These are phyloP conservation scores for Argentina silus DNA, from an alignment of 2,797 vertebrate genomes.

Conservation along the genomic window DNA sequence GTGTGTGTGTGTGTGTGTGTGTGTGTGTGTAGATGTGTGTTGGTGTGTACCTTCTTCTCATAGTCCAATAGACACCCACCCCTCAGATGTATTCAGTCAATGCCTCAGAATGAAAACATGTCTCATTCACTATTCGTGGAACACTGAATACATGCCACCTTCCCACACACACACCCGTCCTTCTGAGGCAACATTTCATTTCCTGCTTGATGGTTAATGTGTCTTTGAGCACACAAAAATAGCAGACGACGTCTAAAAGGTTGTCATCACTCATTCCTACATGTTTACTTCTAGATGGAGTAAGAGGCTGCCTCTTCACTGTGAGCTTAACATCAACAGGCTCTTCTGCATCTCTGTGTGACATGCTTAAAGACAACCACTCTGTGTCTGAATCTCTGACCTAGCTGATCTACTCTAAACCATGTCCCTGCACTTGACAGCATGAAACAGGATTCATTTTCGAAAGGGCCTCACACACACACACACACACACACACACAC, in stretches of 20 bases:
- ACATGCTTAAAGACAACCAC: slow-evolving; percentile 43
- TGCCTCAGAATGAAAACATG: slow-evolving; percentile 26
- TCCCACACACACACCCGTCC: slow-evolving; percentile 1
- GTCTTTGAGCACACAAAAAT: slow-evolving; percentile 46
- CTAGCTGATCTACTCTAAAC: slow-evolving; percentile 26
- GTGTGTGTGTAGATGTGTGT: background rate
- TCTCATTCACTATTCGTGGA: slow-evolving; percentile 46
- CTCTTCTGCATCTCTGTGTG: slow-evolving; percentile 35
- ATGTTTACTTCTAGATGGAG: slow-evolving; percentile 25
- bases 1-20: background rate
- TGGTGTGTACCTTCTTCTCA: background rate
- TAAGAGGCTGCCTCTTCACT: slow-evolving; percentile 44
- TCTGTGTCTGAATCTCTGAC: slow-evolving; percentile 44
- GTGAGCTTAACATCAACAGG: slow-evolving; percentile 53
- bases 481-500: too few relatives aligned
- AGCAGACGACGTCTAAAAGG: slow-evolving; percentile 37
- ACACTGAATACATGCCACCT: slow-evolving; percentile 25
- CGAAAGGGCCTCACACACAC: background rate
- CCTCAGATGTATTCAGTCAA: slow-evolving; percentile 25
- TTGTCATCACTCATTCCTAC: slow-evolving; percentile 55
- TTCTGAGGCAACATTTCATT: slow-evolving; percentile 40
- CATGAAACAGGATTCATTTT: slow-evolving; percentile 17
- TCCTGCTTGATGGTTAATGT: slow-evolving; percentile 46
- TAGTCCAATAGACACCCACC: background rate
- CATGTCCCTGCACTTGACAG: slow-evolving; percentile 25